Percentiles rank a stretch among this genome's conserved stretches.
Evolutionary conservation across 2,888 invertebrate species (phyloP).

Genomic region (Catocala sponsa): DNA sequence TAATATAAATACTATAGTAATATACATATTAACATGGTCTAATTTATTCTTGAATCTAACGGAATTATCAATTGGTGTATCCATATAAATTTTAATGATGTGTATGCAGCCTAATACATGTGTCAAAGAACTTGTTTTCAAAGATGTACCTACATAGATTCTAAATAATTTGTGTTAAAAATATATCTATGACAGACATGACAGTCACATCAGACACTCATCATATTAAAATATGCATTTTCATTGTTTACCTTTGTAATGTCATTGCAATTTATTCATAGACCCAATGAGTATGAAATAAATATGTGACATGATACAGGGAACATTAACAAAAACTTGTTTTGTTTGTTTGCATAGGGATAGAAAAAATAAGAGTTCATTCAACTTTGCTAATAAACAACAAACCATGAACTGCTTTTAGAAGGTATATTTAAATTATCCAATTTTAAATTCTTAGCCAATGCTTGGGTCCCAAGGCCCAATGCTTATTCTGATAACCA

Average conservation of each 20-base stretch:
- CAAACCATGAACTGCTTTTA: background rate
- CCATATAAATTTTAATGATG: background rate
- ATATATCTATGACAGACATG: too few relatives aligned
- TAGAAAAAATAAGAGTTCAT: slow-evolving; percentile 19
- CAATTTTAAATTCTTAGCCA: too few relatives aligned
- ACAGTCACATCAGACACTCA: background rate
- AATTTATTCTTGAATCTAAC: background rate
- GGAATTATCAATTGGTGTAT: background rate
- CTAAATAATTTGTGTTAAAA: too few relatives aligned
- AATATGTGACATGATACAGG: background rate
- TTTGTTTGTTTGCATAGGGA: slow-evolving; percentile 13
- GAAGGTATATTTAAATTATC: background rate
- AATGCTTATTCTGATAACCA: too few relatives aligned
- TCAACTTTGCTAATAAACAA: slow-evolving; percentile 11
- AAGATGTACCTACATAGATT: too few relatives aligned
- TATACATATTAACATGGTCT: too few relatives aligned
- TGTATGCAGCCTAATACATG: background rate
- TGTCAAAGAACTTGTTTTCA: background rate
- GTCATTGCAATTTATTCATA: slow-evolving; percentile 1
- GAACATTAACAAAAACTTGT: slow-evolving; percentile 8
- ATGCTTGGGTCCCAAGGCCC: too few relatives aligned
- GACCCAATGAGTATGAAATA: background rate
- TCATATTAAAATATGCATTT: slow-evolving; percentile 31
- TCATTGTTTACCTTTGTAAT: slow-evolving; percentile 32
- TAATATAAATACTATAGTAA: too few relatives aligned